Conservation (phyloP, 2,113 vertebrate genomes). For the Mus pahari region DNA sequence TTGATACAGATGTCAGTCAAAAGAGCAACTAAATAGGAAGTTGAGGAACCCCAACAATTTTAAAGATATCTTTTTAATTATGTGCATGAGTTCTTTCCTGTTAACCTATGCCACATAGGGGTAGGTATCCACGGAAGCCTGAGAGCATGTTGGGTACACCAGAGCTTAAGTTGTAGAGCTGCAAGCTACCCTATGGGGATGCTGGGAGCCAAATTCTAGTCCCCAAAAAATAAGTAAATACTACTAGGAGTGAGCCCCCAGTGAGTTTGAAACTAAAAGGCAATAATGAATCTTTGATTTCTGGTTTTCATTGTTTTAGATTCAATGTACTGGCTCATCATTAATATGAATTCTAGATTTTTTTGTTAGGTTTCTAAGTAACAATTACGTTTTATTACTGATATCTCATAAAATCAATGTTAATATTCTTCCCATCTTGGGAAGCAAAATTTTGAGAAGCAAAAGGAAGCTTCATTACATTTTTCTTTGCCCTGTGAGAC, state of each 20-base stretch:
- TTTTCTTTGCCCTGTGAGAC: background rate
- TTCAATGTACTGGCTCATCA: background rate
- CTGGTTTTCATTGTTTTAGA: constrained; percentile 22
- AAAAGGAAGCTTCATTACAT: background rate
- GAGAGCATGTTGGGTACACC: background rate
- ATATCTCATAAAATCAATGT: constrained; percentile 42
- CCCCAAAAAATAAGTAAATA: background rate
- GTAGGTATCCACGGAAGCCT: no score
- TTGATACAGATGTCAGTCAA: background rate
- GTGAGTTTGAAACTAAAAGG: background rate
- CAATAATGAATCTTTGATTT: background rate
- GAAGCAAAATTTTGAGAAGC: background rate
- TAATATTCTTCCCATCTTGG: background rate
- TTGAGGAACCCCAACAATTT: background rate
- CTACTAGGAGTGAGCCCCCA: background rate
- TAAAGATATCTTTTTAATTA: background rate
- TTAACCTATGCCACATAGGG: background rate
- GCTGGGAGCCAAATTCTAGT: background rate
- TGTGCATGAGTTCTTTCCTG: background rate
- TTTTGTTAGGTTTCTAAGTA: constrained; percentile 2
- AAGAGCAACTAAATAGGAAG: background rate
- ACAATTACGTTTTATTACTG: background rate
- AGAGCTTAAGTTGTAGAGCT: background rate
- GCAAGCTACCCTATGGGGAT: background rate
- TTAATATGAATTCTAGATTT: background rate